A percentile compares a stretch with the other conserved stretches of the same genome.
Conservation (phyloP, 1,140 invertebrate genomes). For the Dreissena polymorpha region DNA sequence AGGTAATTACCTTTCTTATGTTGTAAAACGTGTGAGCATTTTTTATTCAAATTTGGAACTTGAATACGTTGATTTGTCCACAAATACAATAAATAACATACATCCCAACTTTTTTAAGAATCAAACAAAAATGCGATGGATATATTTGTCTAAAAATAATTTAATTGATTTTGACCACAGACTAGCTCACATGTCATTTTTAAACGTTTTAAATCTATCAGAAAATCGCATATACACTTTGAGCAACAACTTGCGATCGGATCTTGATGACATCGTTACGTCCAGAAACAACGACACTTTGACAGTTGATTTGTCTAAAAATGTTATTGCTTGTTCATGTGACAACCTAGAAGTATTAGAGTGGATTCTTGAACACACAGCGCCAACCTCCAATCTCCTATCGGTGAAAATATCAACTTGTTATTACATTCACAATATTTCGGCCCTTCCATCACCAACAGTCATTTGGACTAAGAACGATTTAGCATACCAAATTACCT, state of each 20-base stretch:
- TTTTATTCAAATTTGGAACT: not conserved
- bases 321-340: conserved; percentile 9
- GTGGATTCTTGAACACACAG: conserved; percentile 20
- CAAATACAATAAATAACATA: not conserved
- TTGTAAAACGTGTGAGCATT: not conserved
- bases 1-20: not conserved
- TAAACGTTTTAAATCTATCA: not conserved
- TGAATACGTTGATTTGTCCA: conserved; percentile 1
- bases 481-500: not conserved
- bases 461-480: not conserved
- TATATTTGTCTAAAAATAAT: not conserved
- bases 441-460: too few relatives aligned
- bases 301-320: conserved; percentile 4
- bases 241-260: too few relatives aligned
- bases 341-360: conserved; percentile 29
- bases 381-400: too few relatives aligned
- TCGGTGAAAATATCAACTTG: not conserved
- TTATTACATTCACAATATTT: not conserved
- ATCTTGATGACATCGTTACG: too few relatives aligned
- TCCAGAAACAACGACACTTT: too few relatives aligned
- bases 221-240: conserved; percentile 3
- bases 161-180: conserved; percentile 16
- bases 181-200: conserved; percentile 9
- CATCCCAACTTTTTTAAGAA: not conserved
- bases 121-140: not conserved